Evolutionary conservation across 2,113 vertebrate genomes (phyloP).

Genomic region (Oreocharis arfaki): DNA sequence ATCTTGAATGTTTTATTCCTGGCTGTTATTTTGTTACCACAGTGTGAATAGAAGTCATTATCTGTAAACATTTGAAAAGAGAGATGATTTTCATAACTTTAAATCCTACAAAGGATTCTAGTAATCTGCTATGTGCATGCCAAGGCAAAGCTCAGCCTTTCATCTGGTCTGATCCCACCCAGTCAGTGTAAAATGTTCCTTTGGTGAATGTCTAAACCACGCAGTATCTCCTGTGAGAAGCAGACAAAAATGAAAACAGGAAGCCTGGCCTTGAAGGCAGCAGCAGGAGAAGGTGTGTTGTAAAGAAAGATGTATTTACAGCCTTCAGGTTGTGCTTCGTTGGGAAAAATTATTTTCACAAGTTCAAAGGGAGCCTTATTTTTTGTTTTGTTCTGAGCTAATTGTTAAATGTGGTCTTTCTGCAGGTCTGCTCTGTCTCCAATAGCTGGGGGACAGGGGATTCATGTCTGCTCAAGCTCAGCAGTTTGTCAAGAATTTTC

Average conservation of each 20-base stretch:
- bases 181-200: constrained; percentile 48
- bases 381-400: not conserved
- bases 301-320: not conserved
- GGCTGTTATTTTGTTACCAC: constrained; percentile 49
- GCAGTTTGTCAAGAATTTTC: not conserved
- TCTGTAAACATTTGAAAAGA: constrained; percentile 32
- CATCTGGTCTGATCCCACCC: constrained; percentile 64
- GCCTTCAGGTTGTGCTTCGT: not conserved
- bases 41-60: constrained; percentile 55
- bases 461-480: not conserved
- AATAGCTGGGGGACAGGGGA: not conserved
- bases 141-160: constrained; percentile 40
- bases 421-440: not conserved
- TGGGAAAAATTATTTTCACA: not conserved
- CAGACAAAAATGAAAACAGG: not conserved
- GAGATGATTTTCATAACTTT: constrained; percentile 60
- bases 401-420: not conserved
- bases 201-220: constrained; percentile 45
- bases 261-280: constrained; percentile 21
- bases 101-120: constrained; percentile 54
- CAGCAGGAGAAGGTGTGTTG: constrained; percentile 6
- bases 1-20: constrained; percentile 50
- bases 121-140: constrained; percentile 32
- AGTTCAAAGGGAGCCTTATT: not conserved
- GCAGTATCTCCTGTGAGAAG: constrained; percentile 10